Conservation (phyloP, 2,113 vertebrate genomes). For the Limanda limanda region DNA sequence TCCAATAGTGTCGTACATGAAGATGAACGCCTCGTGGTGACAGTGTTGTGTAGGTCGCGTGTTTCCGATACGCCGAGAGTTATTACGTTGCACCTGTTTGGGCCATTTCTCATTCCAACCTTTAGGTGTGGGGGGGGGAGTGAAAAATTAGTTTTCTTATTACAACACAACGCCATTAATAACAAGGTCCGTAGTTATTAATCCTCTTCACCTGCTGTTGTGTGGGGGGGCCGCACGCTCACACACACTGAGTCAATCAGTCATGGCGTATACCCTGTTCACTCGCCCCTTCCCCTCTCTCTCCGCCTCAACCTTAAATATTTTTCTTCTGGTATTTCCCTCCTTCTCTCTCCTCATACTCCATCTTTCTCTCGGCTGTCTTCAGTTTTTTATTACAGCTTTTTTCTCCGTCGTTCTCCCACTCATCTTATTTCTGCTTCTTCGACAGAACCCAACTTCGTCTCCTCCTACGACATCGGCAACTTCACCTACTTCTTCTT, state of each 20-base stretch:
- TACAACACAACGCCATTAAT: constrained; percentile 75
- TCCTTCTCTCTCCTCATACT: constrained; percentile 36
- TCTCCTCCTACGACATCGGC: constrained; percentile 95
- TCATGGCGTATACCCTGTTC: constrained; percentile 44
- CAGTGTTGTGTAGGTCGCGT: constrained; percentile 51
- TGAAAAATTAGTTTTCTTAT: constrained; percentile 80
- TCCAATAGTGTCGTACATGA: constrained; percentile 76
- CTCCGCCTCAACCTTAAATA: constrained; percentile 57
- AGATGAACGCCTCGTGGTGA: constrained; percentile 64
- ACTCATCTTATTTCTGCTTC: constrained; percentile 8
- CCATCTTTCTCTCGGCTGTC: constrained; percentile 21
- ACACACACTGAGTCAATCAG: constrained; percentile 66
- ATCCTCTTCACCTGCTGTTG: constrained; percentile 72
- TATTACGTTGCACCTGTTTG: constrained; percentile 72
- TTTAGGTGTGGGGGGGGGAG: constrained; percentile 66
- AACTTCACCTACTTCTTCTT: constrained; percentile 99
- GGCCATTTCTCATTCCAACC: constrained; percentile 79
- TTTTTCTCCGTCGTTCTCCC: constrained; percentile 5
- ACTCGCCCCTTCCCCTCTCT: constrained; percentile 40
- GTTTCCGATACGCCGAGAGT: constrained; percentile 67
- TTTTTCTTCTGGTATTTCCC: constrained; percentile 45
- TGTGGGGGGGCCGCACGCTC: constrained; percentile 48
- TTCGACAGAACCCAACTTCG: constrained; percentile 93
- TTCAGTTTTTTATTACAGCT: constrained; percentile 7
- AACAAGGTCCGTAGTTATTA: constrained; percentile 65